Base-by-base conservation (phyloP, 2,797 vertebrate genomes). In the Platyrinchus mystaceus region DNA sequence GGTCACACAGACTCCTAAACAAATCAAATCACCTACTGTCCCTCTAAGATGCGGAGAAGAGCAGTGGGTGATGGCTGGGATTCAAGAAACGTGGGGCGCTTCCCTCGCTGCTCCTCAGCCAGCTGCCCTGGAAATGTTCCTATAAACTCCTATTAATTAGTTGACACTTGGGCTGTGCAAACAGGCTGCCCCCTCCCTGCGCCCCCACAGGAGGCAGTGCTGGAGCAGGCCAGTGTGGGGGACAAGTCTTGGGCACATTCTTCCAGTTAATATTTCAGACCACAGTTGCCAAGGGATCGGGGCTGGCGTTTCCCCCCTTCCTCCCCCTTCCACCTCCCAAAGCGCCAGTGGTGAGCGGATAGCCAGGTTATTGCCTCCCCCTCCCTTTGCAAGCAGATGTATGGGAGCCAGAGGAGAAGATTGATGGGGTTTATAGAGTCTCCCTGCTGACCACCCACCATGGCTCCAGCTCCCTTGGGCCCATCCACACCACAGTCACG, bases 81-180 rank as follows among this genome's bases (percentile, higher is more conserved):
- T 90, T 93, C 77, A 81, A 81, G 85, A 88, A 94, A 84, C 0
- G 0, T 46, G 43, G 87, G 87, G 67, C 2, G 21, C 64, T 92
- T 92, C 68, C 36, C 21, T 12, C 77, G 47, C 28, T 4, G 3
- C 70, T 93, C 59, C 60, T 73, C 44, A 83, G 94, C 84, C 97
- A 97, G 97, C 97, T 98, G 97, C 96, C 89, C 91, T 94, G 95
- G 93, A 97, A 98, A 97, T 97, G 96, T 96, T 96, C 91, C 93
- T 95, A 93, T 97, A 97, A 98, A 97, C 95, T 97, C 95, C 96
- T 95, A 96, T 97, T 97, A 98, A 98, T 98, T 98, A 98, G 97
- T 97, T 97, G 97, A 97, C 97, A 97, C 95, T 97, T 91, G 71
- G 93, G 83, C 93, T 96, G 96, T 97, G 95, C 97, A 96, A 98